phyloP scores from a whole-genome alignment of 2,797 vertebrate species.

The Pelochelys cantorii region DNA sequence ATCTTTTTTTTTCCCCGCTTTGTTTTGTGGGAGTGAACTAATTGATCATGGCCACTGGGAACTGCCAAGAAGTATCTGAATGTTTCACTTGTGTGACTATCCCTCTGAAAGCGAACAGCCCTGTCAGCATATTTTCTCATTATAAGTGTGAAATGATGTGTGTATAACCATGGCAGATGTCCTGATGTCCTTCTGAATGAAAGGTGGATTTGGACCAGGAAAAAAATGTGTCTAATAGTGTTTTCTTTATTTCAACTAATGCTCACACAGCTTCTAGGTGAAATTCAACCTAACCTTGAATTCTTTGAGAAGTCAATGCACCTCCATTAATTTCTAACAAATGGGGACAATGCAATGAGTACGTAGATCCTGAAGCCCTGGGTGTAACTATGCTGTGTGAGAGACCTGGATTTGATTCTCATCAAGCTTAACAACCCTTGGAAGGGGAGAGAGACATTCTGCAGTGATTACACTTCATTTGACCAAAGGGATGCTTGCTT shows the following conservation, averaged over 20 bases:
- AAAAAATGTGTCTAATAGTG: neutral
- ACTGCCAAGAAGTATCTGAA: slow-evolving; percentile 17
- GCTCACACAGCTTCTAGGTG: neutral
- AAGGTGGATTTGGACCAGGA: neutral
- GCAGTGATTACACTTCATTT: neutral
- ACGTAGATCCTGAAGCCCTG: neutral
- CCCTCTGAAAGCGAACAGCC: neutral
- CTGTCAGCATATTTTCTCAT: neutral
- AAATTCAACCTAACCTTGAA: neutral
- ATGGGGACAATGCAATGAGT: neutral
- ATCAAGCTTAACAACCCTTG: neutral
- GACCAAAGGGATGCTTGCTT: neutral
- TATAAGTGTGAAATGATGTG: neutral
- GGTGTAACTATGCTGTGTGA: neutral
- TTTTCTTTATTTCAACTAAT: slow-evolving; percentile 33
- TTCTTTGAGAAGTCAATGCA: neutral
- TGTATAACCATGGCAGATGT: neutral
- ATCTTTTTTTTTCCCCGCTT: neutral
- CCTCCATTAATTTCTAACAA: neutral
- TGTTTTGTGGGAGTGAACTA: neutral
- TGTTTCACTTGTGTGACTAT: slow-evolving; percentile 12
- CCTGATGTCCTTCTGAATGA: neutral
- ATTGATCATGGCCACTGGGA: neutral
- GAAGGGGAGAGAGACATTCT: neutral
- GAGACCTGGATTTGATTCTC: neutral